phyloP scores from a whole-genome alignment of 2,113 vertebrate genomes.

The Halcyon senegalensis region DNA sequence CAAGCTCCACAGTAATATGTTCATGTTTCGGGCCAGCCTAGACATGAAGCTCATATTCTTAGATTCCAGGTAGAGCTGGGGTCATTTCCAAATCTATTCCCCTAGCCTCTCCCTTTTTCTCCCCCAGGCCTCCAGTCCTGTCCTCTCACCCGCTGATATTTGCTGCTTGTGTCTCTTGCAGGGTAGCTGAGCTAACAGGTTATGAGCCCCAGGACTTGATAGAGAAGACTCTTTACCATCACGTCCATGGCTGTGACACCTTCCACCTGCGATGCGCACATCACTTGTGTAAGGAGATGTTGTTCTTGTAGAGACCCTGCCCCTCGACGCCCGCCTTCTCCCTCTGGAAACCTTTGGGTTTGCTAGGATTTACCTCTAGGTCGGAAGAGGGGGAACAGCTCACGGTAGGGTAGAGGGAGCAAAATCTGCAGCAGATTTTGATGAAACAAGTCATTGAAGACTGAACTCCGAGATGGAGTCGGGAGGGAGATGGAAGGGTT shows the following conservation, averaged over 20 bases:
- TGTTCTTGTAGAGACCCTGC: not conserved
- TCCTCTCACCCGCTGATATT: not conserved
- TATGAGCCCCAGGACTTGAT: slow-evolving; percentile 98
- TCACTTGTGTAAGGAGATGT: slow-evolving; percentile 89
- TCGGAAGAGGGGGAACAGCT: not conserved
- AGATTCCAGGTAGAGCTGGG: slow-evolving; percentile 87
- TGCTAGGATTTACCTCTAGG: not conserved
- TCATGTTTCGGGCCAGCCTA: slow-evolving; percentile 97
- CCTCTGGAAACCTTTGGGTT: not conserved
- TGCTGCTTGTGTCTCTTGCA: slow-evolving; percentile 52
- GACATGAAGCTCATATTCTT: slow-evolving; percentile 99
- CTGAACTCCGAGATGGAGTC: not conserved
- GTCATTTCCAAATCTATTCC: not conserved
- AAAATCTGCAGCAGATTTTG: not conserved
- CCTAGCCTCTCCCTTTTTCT: not conserved
- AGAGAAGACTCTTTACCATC: slow-evolving; percentile 98
- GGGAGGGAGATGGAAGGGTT: not conserved
- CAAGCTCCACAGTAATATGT: slow-evolving; percentile 98
- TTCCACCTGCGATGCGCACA: slow-evolving; percentile 97
- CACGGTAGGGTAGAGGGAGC: not conserved
- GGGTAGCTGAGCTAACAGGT: slow-evolving; percentile 96
- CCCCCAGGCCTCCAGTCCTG: not conserved
- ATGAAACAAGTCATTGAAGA: not conserved
- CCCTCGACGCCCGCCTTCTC: not conserved
- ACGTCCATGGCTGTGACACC: slow-evolving; percentile 96